phyloP scores from a whole-genome alignment of 64 coral and sea anemone species.

The Pocillopora damicornis region DNA sequence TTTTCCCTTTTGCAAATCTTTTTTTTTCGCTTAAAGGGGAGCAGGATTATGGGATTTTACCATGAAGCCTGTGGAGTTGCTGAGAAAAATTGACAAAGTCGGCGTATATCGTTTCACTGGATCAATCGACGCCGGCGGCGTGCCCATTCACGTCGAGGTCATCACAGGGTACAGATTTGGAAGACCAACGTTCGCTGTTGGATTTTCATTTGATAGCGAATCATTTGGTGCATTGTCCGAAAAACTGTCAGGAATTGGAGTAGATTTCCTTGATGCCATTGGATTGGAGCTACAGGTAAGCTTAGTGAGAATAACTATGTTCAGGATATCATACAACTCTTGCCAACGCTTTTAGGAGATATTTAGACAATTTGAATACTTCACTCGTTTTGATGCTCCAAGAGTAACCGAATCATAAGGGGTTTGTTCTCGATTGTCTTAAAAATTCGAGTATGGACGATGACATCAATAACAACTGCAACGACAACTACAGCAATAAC shows the following conservation, averaged over 20 bases:
- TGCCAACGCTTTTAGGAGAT: too few species aligned
- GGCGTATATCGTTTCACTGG: slow-evolving; percentile 74
- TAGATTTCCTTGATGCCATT: slow-evolving; percentile 79
- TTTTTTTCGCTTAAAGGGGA: background rate
- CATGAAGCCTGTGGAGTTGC: slow-evolving; percentile 60
- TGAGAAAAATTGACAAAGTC: slow-evolving; percentile 53
- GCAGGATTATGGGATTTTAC: slow-evolving; percentile 71
- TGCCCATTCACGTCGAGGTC: slow-evolving; percentile 83
- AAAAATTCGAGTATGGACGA: too few species aligned
- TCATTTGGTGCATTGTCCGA: slow-evolving; percentile 76
- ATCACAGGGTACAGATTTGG: slow-evolving; percentile 35
- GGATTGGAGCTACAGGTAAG: slow-evolving; percentile 83
- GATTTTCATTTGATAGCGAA: slow-evolving; percentile 91
- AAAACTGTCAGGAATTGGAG: slow-evolving; percentile 70
- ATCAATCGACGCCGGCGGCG: slow-evolving; percentile 51
- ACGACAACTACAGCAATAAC: too few species aligned
- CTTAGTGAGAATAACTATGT: background rate
- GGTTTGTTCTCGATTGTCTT: too few species aligned
- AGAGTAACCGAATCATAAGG: too few species aligned
- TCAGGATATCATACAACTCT: background rate
- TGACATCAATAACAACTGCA: too few species aligned
- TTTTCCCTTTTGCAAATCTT: background rate
- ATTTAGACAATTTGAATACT: too few species aligned
- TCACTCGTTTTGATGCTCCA: too few species aligned
- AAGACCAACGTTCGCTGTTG: slow-evolving; percentile 60